These are phyloP conservation scores for Sebastes vulpes DNA, from an alignment of 2,797 vertebrate genomes.

Conservation along the genomic window DNA sequence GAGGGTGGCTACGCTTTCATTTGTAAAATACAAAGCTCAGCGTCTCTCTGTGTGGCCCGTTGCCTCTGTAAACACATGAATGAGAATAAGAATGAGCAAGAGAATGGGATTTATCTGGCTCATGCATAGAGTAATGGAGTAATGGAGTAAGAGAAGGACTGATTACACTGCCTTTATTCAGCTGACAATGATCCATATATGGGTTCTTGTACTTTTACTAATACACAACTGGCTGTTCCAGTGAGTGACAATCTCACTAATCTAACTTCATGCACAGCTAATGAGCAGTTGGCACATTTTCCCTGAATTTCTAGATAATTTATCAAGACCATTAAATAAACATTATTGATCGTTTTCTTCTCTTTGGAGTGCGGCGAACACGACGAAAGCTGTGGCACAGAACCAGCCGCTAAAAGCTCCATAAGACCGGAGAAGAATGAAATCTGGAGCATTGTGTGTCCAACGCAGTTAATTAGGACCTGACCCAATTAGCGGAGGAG, in stretches of 20 bases:
- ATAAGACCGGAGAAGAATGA: constrained; percentile 46
- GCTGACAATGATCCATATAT: constrained; percentile 8
- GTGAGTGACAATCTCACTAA: constrained; percentile 18
- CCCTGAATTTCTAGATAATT: constrained; percentile 12
- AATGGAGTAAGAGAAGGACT: constrained; percentile 41
- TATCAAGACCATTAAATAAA: constrained; percentile 9
- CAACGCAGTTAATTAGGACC: constrained; percentile 76
- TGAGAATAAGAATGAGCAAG: constrained; percentile 76
- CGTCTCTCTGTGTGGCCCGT: constrained; percentile 87
- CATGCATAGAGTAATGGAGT: constrained; percentile 70
- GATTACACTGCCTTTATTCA: constrained; percentile 39
- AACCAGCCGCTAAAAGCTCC: constrained; percentile 48
- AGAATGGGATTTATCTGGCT: constrained; percentile 72
- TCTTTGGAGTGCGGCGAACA: background rate
- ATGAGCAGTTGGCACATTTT: constrained; percentile 15
- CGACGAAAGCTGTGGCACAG: constrained; percentile 17
- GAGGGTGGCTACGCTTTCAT: constrained; percentile 85
- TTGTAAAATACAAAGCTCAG: constrained; percentile 68
- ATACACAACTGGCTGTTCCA: background rate
- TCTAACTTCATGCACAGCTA: constrained; percentile 25
- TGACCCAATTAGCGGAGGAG: constrained; percentile 80
- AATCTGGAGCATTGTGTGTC: constrained; percentile 67
- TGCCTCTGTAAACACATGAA: constrained; percentile 86
- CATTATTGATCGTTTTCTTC: constrained; percentile 11
- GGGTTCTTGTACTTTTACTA: constrained; percentile 3